phyloP scores from a whole-genome alignment of 2,113 vertebrate species.

The Melanotaenia duboulayi region DNA sequence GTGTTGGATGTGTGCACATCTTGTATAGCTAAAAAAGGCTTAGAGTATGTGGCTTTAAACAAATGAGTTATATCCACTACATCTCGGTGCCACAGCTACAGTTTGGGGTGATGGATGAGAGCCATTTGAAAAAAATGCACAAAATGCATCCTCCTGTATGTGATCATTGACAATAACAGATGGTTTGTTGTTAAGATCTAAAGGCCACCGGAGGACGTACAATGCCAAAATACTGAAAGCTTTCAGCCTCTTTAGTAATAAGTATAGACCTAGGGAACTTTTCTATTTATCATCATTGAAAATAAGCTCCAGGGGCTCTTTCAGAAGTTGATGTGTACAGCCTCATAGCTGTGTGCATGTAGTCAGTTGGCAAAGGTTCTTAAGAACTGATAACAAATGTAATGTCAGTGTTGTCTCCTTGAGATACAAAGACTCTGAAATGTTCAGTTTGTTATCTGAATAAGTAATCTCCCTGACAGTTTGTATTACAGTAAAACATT shows the following conservation, averaged over 20 bases:
- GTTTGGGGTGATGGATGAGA: neutral
- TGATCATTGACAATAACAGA: neutral
- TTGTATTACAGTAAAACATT: neutral
- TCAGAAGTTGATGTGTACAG: constrained; percentile 9
- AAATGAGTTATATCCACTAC: neutral
- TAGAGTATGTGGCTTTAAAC: constrained; percentile 2
- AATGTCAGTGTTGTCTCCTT: neutral
- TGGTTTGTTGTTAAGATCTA: constrained; percentile 4
- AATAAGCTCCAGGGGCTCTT: neutral
- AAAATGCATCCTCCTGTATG: neutral
- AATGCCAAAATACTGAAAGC: no score
- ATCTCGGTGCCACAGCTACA: neutral
- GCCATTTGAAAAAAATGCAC: no score
- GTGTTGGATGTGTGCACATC: neutral
- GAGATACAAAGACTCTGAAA: constrained; percentile 2
- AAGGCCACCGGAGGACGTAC: no score
- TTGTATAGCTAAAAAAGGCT: no score
- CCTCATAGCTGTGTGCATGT: neutral
- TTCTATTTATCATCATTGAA: constrained; percentile 9
- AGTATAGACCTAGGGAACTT: neutral
- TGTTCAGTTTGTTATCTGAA: neutral
- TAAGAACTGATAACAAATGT: neutral
- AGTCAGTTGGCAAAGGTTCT: neutral
- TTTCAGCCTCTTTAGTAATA: constrained; percentile 1
- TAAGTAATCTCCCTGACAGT: neutral